Conservation (phyloP, 2,113 vertebrate species). For the Pogonocichla stellata region DNA sequence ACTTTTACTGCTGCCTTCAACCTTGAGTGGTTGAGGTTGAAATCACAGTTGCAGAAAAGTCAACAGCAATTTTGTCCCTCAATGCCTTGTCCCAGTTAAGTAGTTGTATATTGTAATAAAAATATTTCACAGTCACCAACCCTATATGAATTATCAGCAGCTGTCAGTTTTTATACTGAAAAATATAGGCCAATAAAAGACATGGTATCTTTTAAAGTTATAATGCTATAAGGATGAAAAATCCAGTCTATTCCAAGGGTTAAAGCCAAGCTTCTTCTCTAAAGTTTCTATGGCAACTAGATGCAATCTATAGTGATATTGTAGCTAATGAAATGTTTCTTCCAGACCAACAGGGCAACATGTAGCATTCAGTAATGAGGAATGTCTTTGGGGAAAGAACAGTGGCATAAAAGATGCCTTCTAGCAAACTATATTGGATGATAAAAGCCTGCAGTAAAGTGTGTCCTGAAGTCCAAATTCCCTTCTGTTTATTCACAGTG, state of each 20-base stretch:
- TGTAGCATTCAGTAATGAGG: constrained; percentile 65
- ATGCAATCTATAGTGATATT: constrained; percentile 78
- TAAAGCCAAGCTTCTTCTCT: constrained; percentile 72
- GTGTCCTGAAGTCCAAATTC: constrained; percentile 33
- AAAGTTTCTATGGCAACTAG: constrained; percentile 84
- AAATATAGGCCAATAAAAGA: constrained; percentile 42
- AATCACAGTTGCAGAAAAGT: neutral
- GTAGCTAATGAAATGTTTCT: constrained; percentile 78
- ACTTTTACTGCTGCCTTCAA: neutral
- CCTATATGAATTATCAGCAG: constrained; percentile 25
- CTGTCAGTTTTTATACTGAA: constrained; percentile 22
- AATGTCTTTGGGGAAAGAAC: constrained; percentile 62
- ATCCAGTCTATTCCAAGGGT: constrained; percentile 71
- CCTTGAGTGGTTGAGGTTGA: neutral
- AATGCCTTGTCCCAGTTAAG: constrained; percentile 4
- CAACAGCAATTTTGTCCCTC: constrained; percentile 17
- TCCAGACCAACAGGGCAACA: constrained; percentile 72
- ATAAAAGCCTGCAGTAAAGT: constrained; percentile 39
- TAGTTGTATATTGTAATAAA: constrained; percentile 12
- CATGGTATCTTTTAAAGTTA: constrained; percentile 20
- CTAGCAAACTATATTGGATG: constrained; percentile 12
- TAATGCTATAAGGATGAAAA: constrained; percentile 46
- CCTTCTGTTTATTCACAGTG: constrained; percentile 23
- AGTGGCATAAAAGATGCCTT: constrained; percentile 50
- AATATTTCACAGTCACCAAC: neutral